These are phyloP conservation scores for Aplysina aerophoba DNA, from an alignment of 37 sponge, comb jelly and placozoan genomes.

Conservation along the genomic window DNA sequence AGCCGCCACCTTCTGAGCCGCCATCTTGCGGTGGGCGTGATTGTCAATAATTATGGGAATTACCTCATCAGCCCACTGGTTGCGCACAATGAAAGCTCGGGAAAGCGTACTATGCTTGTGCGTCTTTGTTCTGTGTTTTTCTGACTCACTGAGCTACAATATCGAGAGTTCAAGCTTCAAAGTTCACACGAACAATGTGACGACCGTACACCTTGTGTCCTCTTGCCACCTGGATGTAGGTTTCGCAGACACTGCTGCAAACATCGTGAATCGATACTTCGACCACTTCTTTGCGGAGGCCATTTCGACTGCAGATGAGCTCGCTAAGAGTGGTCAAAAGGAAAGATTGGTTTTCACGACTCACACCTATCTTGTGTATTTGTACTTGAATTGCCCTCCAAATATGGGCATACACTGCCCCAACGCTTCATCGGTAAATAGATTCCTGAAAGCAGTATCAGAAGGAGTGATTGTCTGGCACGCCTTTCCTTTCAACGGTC, in stretches of 20 bases:
- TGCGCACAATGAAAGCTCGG: neutral
- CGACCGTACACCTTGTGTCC: constrained; percentile 56
- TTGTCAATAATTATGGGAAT: neutral
- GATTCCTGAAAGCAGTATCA: constrained; percentile 47
- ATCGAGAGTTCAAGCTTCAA: neutral
- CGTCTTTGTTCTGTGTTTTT: no score
- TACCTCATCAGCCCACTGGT: neutral
- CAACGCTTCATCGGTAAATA: neutral
- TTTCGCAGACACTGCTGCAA: constrained; percentile 66
- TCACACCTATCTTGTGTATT: constrained; percentile 71
- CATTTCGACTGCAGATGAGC: constrained; percentile 36
- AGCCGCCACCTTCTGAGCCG: constrained; percentile 58
- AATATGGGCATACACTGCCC: constrained; percentile 67
- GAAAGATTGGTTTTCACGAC: constrained; percentile 76
- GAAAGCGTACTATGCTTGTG: no score
- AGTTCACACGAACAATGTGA: constrained; percentile 27
- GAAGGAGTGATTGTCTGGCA: constrained; percentile 76
- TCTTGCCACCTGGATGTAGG: constrained; percentile 84
- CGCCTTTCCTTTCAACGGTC: constrained; percentile 74
- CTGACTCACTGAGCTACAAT: neutral
- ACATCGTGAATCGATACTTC: constrained; percentile 76
- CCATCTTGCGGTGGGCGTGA: constrained; percentile 23
- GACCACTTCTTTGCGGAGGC: constrained; percentile 53
- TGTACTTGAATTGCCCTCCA: constrained; percentile 66
- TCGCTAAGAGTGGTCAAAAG: constrained; percentile 33